phyloP scores from a whole-genome alignment of 2,113 vertebrate genomes.

The Pontoporia blainvillei region DNA sequence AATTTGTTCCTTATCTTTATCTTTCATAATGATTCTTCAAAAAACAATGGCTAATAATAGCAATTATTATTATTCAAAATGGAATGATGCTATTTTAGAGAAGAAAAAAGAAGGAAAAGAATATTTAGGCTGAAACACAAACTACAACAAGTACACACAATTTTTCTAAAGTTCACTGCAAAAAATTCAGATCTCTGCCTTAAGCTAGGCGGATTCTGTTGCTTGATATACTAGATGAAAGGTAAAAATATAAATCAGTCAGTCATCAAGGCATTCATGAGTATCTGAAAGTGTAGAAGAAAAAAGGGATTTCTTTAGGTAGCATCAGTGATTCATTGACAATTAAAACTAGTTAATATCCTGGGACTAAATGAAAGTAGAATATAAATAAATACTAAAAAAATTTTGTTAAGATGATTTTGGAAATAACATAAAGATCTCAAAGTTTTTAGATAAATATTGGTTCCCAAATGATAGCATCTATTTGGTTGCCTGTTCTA shows the following conservation, averaged over 20 bases:
- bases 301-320: background rate
- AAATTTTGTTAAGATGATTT: background rate
- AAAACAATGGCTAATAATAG: background rate
- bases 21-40: background rate
- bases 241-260: background rate
- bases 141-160: background rate
- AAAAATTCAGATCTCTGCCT: background rate
- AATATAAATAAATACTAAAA: background rate
- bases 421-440: background rate
- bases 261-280: background rate
- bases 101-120: background rate
- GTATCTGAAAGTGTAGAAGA: background rate
- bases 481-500: background rate
- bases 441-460: background rate
- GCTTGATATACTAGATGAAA: background rate
- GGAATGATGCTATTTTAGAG: background rate
- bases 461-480: background rate
- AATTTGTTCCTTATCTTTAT: background rate
- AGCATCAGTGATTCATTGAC: background rate
- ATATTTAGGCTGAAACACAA: background rate
- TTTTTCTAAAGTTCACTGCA: slow-evolving; percentile 22
- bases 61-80: background rate
- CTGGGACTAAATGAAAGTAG: background rate
- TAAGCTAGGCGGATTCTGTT: background rate
- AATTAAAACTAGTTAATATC: background rate